Percentiles rank a stretch among this genome's conserved stretches.
Conservation (phyloP, 2,113 vertebrate species). For the Sturnus vulgaris region DNA sequence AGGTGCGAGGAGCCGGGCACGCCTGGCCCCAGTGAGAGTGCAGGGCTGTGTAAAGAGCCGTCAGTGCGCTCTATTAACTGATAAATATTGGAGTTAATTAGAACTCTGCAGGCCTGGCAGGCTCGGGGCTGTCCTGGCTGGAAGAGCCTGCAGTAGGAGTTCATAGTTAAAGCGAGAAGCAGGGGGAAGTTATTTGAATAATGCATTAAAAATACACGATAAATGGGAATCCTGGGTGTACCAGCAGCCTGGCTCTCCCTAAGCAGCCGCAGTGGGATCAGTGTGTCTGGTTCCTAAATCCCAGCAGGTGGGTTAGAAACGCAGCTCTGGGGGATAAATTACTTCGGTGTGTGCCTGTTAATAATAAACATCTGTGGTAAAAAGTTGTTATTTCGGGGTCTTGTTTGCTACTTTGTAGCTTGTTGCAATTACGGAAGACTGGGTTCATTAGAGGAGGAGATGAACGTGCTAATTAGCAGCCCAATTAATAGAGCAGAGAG, state of each 20-base stretch:
- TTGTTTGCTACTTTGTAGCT: rapidly evolving
- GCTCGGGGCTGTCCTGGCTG: rapidly evolving
- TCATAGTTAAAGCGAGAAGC: rapidly evolving
- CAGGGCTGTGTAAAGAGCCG: rapidly evolving
- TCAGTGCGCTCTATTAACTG: rapidly evolving
- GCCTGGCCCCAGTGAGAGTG: background rate
- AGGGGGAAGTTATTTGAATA: rapidly evolving
- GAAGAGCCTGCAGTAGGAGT: rapidly evolving
- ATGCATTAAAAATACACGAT: rapidly evolving
- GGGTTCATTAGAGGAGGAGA: background rate
- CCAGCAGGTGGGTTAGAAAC: no score
- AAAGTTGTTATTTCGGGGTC: no score
- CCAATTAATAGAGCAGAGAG: rapidly evolving
- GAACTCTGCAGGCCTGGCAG: background rate
- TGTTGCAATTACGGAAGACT: background rate
- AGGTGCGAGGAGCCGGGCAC: background rate
- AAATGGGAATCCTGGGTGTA: rapidly evolving
- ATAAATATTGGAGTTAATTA: rapidly evolving
- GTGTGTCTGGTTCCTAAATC: rapidly evolving
- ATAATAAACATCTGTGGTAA: rapidly evolving
- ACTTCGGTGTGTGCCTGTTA: rapidly evolving
- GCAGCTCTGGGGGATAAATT: rapidly evolving
- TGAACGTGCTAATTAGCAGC: background rate
- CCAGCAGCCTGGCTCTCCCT: background rate
- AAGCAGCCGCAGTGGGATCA: background rate